phyloP scores from a whole-genome alignment of 2,797 vertebrate species.

The Parauchenoglanis ngamensis region DNA sequence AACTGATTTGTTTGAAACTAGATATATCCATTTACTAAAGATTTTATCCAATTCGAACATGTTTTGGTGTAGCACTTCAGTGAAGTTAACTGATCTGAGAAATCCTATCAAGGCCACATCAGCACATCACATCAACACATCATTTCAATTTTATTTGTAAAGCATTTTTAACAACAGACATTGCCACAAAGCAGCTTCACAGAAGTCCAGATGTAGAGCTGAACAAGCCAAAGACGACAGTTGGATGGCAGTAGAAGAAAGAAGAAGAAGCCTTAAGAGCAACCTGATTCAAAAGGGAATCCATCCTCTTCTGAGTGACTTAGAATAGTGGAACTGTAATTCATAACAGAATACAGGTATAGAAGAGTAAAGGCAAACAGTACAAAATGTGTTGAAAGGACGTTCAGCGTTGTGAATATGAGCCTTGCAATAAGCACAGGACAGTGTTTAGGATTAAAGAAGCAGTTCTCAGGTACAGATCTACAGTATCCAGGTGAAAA shows the following conservation, averaged over 20 bases:
- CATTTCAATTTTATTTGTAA: background rate
- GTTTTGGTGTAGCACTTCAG: background rate
- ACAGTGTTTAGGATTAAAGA: background rate
- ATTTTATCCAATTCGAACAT: background rate
- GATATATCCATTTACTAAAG: background rate
- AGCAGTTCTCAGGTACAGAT: background rate
- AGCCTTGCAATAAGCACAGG: background rate
- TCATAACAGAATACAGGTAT: background rate
- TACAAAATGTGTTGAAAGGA: background rate
- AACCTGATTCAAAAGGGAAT: background rate
- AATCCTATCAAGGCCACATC: background rate
- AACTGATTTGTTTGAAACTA: background rate
- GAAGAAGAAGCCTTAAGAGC: background rate
- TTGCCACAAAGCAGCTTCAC: background rate
- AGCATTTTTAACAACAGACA: background rate
- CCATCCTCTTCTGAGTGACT: background rate
- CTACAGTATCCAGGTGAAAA: background rate
- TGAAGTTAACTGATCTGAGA: background rate
- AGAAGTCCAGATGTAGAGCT: background rate
- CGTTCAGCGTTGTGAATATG: background rate
- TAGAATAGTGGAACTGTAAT: background rate
- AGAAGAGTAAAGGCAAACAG: background rate
- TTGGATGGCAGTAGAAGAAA: background rate
- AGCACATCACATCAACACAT: background rate
- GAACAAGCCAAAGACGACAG: background rate